Evolutionary conservation across 2,113 vertebrate species (phyloP).

Genomic region (Apaloderma vittatum): DNA sequence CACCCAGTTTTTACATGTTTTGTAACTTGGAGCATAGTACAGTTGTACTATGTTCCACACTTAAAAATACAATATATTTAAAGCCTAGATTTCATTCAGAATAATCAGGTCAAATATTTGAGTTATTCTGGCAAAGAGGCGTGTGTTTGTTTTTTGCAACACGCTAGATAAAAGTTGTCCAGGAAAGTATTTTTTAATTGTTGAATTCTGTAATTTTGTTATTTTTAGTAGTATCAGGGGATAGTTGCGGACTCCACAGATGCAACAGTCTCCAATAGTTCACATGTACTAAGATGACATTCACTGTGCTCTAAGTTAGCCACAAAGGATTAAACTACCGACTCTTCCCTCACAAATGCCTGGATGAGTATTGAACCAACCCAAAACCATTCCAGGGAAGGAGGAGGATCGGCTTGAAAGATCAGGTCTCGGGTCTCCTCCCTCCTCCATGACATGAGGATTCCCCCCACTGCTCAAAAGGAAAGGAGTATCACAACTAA

Average conservation of each 20-base stretch:
- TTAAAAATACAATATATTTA: background rate
- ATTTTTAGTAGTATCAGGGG: background rate
- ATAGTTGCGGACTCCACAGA: background rate
- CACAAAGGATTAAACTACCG: background rate
- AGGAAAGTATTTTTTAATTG: background rate
- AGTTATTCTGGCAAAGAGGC: background rate
- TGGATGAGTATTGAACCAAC: background rate
- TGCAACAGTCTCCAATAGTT: background rate
- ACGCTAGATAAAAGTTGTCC: background rate
- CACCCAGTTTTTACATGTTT: background rate
- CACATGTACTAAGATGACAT: background rate
- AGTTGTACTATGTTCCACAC: background rate
- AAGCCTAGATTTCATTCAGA: background rate
- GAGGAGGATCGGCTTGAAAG: background rate
- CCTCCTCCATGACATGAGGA: fast-evolving
- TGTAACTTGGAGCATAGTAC: background rate
- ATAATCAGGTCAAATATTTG: background rate
- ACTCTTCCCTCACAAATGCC: background rate
- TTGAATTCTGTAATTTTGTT: background rate
- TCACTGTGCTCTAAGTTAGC: background rate
- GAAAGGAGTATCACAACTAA: background rate
- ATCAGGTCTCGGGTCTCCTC: background rate
- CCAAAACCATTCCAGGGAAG: background rate
- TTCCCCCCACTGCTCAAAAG: background rate
- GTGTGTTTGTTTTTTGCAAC: background rate